Percentiles rank a stretch among this genome's conserved stretches.
phyloP scores from a whole-genome alignment of 1,140 invertebrate species.

The Zaprionus davidi region DNA sequence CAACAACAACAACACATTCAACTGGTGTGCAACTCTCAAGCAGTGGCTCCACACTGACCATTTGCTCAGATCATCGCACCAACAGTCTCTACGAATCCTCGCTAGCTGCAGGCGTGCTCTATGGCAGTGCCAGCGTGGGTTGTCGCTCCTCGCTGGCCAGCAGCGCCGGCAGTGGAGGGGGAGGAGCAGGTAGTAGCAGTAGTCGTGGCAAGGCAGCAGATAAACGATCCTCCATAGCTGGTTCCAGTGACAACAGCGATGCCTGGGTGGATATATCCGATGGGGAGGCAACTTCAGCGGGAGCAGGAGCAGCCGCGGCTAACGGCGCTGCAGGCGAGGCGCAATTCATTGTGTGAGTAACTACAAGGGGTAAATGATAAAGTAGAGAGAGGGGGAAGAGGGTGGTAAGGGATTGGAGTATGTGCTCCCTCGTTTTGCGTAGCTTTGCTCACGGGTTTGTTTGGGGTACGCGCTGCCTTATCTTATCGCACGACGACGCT shows the following conservation, averaged over 20 bases:
- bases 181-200: conserved; percentile 31
- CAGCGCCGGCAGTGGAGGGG: conserved; percentile 71
- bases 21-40: conserved; percentile 84
- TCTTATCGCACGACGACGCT: conserved; percentile 54
- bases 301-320: background rate
- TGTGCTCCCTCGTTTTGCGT: conserved; percentile 52
- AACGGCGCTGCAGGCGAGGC: conserved; percentile 37
- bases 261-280: conserved; percentile 89
- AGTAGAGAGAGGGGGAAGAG: background rate
- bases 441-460: conserved; percentile 74
- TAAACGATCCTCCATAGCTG: conserved; percentile 79
- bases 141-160: conserved; percentile 67
- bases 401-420: background rate
- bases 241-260: conserved; percentile 87
- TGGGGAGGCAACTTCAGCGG: conserved; percentile 41
- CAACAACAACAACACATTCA: conserved; percentile 73
- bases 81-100: conserved; percentile 87
- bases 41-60: conserved; percentile 85
- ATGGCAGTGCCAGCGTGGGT: conserved; percentile 83
- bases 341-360: conserved; percentile 85
- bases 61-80: conserved; percentile 88
- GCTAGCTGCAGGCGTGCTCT: conserved; percentile 80
- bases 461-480: conserved; percentile 49
- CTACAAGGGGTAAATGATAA: background rate
- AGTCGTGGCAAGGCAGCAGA: conserved; percentile 43